Conservation (phyloP, 2,113 vertebrate species). For the Pomatorhinus ruficollis region DNA sequence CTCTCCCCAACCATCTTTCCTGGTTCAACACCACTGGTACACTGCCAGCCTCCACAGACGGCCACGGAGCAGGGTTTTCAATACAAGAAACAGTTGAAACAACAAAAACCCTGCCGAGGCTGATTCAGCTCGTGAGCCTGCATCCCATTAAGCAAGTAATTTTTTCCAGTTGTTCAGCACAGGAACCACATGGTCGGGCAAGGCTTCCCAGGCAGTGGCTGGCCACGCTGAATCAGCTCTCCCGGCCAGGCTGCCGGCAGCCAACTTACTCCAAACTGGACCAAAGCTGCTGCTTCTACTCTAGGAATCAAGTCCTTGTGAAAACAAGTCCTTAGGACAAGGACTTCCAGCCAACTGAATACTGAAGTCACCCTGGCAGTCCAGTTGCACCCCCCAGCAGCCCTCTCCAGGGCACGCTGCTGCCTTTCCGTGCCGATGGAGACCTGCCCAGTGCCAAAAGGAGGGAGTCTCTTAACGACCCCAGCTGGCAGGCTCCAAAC, state of each 20-base stretch:
- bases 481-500: not conserved
- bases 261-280: not conserved
- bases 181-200: not conserved
- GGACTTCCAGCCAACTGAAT: not conserved
- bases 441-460: not conserved
- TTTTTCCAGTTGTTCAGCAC: constrained; percentile 23
- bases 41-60: constrained; percentile 19
- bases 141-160: constrained; percentile 44
- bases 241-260: not conserved
- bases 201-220: not conserved
- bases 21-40: not conserved
- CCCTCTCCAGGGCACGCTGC: not conserved
- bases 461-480: fast-evolving
- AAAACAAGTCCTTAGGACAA: not conserved
- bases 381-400: not conserved
- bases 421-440: fast-evolving
- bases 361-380: not conserved
- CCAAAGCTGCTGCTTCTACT: not conserved
- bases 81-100: constrained; percentile 25
- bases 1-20: not conserved
- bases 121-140: constrained; percentile 41
- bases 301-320: not conserved
- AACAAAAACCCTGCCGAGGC: constrained; percentile 5
- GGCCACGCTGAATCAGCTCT: not conserved
- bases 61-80: not conserved